Evolutionary conservation across 1,140 invertebrate genomes (phyloP).

Genomic region (Leucophenga varia): DNA sequence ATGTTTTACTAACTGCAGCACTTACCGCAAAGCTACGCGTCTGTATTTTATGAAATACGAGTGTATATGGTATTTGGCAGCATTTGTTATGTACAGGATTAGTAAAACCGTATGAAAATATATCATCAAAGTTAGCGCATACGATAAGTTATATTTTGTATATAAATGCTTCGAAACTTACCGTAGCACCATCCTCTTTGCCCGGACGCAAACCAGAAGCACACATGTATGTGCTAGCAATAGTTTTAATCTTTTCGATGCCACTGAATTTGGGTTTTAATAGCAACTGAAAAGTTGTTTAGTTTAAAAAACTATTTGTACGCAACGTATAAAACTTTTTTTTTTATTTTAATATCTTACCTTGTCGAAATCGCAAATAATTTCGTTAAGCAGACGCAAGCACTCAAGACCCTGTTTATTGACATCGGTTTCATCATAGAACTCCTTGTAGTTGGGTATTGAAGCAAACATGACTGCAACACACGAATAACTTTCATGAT

Average conservation of each 20-base stretch:
- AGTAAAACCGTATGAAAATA: conserved; percentile 35
- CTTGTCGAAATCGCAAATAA: conserved; percentile 98
- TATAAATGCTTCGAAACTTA: conserved; percentile 50
- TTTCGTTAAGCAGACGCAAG: conserved; percentile 92
- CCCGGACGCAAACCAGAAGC: conserved; percentile 90
- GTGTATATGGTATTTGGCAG: conserved; percentile 5
- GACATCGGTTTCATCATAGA: conserved; percentile 96
- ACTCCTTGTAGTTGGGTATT: conserved; percentile 98
- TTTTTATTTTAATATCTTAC: conserved; percentile 57
- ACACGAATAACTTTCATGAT: conserved; percentile 91
- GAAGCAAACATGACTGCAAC: conserved; percentile 98
- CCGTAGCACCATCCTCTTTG: conserved; percentile 72
- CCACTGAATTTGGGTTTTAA: conserved; percentile 91
- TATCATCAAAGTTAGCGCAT: neutral
- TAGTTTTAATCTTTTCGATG: conserved; percentile 99
- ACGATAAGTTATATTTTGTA: too few species aligned
- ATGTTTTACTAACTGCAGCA: conserved; percentile 11
- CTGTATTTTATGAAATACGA: too few species aligned
- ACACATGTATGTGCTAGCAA: conserved; percentile 97
- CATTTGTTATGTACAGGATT: conserved; percentile 37
- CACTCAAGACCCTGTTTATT: conserved; percentile 97
- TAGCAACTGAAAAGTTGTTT: conserved; percentile 62
- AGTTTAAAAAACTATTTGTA: neutral
- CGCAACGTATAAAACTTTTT: neutral
- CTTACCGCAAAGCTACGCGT: conserved; percentile 54